Base-by-base conservation (phyloP, 2,888 invertebrate genomes). In the Cataglyphis cursor region DNA sequence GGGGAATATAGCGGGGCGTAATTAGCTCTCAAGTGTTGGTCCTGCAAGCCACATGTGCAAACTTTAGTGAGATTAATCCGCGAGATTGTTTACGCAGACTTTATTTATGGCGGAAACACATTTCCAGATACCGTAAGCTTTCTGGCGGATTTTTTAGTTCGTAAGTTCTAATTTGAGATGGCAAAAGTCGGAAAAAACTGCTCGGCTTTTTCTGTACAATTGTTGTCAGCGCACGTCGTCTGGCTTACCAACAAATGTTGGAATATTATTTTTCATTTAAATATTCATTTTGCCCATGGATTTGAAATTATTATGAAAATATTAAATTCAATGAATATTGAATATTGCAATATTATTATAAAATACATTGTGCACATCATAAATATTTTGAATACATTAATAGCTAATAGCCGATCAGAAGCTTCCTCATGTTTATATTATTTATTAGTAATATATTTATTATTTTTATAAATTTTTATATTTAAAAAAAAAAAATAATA, bases 1-100 rank as follows among this genome's bases (percentile, higher is more conserved):
- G 4, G 12, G n/a, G 35, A 73, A 85, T 84, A 85, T 83, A 62
- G 74, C 12, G 24, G 31, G 66, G 65, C 44, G 70, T 81, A 66
- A 90, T 88, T 90, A 90, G 85, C 78, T 82, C 64, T 66, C 73
- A n/a, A 84, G 68, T 62, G 76, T 76, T 82, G 73, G 59, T 65
- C 59, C 24, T 80, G 70, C 57, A 83, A 65, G 54, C 10, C 28
- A 35, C 41, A 48, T 15, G 59, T 21, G 65, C 38, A 24, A 18
- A 66, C 51, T 51, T 51, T 51, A 51, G 51, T n/a, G 51, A 51
- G 51, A 51, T 10, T 8, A 21, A 44, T 59, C 41, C 18, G 31
- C 31, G 70, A 59, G 21, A 59, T 44, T 41, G 44, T 8, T 35
- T 4, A 8, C 72, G 10, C 21, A 9, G 9, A 12, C 6, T 18